Evolutionary conservation across 2,888 invertebrate species (phyloP), one percentile per base, ranked within the genome.

Genomic region (Serripes groenlandicus): DNA sequence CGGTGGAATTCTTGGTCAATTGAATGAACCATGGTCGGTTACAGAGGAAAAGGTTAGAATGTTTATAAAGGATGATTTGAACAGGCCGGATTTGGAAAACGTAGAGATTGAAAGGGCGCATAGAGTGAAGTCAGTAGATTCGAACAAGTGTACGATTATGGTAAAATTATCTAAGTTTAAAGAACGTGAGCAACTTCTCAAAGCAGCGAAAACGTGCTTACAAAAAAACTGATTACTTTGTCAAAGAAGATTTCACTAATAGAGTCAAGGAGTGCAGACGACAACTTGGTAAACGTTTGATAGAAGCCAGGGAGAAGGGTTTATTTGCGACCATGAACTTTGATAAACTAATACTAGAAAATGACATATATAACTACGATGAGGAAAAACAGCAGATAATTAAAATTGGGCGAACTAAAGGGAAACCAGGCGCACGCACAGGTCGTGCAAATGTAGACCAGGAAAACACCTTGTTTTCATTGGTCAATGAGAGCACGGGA

Each of bases 281-380:
- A 49, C 49, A 69, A 30, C 60, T 60, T n/a, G 72, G 78, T 18
- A 72, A 78, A 30, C 52, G 72, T n/a, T 23, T 78, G 42, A 60
- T 78, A 4, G 42, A n/a, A 3, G 66, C 66, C n/a, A 28, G 78
- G 18, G 32, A 42, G 35, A 2, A 18, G 3, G 78, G 68, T 11
- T 66, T 68, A 21, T 58, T 66, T 32, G 73, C 78, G 30, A 52
- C 15, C 15, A 58, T 78, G 5, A 66, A 30, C 28, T 73, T 71
- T 56, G 78, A 78, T 37, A 78, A 72, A 32, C 35, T 72, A 56
- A 72, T 78, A 3, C 42, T 72, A 32, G 37, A 72, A 4, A 66
- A 78, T 35, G 37, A n/a, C 34, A 49, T 78, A 21, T 78, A 73
- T 60, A 35, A 34, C 28, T 78, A 78, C 37, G 73, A 73, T 32